Evolutionary conservation across 2,888 invertebrate species (phyloP).

Genomic region (Mechanitis messenoides): DNA sequence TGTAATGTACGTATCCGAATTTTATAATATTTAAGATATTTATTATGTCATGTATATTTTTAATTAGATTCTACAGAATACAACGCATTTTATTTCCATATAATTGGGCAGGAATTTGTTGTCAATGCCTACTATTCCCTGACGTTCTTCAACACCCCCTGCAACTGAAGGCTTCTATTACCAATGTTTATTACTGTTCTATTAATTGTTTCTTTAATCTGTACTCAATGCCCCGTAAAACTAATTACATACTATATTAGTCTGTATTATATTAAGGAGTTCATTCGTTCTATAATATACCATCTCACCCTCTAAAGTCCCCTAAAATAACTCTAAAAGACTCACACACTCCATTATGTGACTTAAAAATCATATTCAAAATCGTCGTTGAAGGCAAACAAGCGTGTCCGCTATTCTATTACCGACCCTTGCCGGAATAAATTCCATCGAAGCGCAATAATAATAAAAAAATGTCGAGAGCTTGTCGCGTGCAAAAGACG

Average conservation of each 20-base stretch:
- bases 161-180: conserved; percentile 66
- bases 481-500: conserved; percentile 75
- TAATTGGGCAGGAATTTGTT: too few relatives aligned
- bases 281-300: conserved; percentile 34
- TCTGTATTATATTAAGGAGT: conserved; percentile 25
- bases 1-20: too few relatives aligned
- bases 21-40: too few relatives aligned
- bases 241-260: conserved; percentile 46
- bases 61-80: too few relatives aligned
- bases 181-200: conserved; percentile 58
- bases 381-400: conserved; percentile 57
- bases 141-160: conserved; percentile 39
- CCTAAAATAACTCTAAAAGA: conserved; percentile 61
- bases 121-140: background rate
- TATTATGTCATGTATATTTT: too few relatives aligned
- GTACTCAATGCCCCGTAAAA: conserved; percentile 55
- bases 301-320: conserved; percentile 36
- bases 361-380: conserved; percentile 76
- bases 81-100: too few relatives aligned
- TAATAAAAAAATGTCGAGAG: conserved; percentile 76
- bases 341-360: conserved; percentile 68
- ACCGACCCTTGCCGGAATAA: conserved; percentile 63
- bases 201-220: conserved; percentile 64
- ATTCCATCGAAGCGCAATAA: conserved; percentile 76
- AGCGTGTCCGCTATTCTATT: conserved; percentile 64